Base-by-base conservation (phyloP, 2,797 vertebrate genomes). In the Myotis daubentonii region DNA sequence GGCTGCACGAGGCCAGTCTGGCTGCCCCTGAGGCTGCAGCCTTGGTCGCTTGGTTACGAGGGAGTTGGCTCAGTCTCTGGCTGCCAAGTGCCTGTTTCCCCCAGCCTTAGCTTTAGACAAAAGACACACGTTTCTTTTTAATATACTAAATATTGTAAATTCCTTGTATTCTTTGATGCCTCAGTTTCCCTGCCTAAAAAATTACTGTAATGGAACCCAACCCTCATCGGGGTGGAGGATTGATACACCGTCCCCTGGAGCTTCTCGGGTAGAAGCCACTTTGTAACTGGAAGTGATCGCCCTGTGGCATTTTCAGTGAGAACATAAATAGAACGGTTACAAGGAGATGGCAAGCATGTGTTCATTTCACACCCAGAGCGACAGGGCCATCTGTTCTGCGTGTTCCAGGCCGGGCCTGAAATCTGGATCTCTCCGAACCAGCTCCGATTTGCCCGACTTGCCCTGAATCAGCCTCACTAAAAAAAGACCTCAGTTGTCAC, bases 311-410 rank as follows among this genome's bases (percentile, higher is more conserved):
- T 93, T 93, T 84, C 76, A 92, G 74, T 57, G 36, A 91, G 82
- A 83, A 86, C 66, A 53, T 83, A 90, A 95, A 95, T 94, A 86
- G 92, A 68, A 90, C 16, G 30, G 82, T 92, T 89, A 55, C 81
- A 93, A 93, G 82, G 89, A 57, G 94, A 60, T 76, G 57, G 92
- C 79, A 38, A 11, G 9, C 86, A 2, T 44, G 71, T 76, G 80
- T 71, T 89, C 30, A 60, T 49, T 85, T 90, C 93, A 92, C 82
- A 79, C 80, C 68, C 74, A 88, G 90, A 87, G 65, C 86, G 55
- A 3, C 28, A 47, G 74, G 38, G 92, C 80, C 90, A 95, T 96
- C 92, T 97, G 94, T 17, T 95, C 25, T 19, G 6, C 51, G 30
- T 51, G 53, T 80, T 33, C 25, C 22, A 38, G 81, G n/a, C 75